Percentiles rank a stretch among this genome's conserved stretches.
These are phyloP conservation scores for Zophobas atratus DNA, from an alignment of 1,140 invertebrate genomes.

Conservation along the genomic window DNA sequence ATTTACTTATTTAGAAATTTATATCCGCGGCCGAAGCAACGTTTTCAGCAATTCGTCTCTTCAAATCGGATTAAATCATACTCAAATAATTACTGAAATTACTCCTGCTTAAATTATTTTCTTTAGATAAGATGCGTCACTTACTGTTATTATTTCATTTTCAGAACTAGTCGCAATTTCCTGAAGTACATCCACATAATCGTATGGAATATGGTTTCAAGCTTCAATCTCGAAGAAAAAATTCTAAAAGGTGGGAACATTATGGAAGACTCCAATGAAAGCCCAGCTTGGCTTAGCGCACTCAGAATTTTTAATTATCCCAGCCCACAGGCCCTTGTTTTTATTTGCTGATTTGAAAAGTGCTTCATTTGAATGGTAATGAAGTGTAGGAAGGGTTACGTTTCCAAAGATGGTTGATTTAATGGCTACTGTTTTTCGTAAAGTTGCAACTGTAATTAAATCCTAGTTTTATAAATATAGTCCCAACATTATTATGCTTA, in stretches of 20 bases:
- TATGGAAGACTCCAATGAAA: constrained; percentile 54
- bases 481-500: no score
- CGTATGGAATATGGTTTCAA: no score
- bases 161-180: constrained; percentile 16
- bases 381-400: constrained; percentile 42
- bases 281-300: constrained; percentile 55
- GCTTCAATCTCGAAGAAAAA: background rate
- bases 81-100: constrained; percentile 24
- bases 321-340: constrained; percentile 66
- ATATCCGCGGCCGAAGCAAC: background rate
- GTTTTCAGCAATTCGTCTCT: constrained; percentile 27
- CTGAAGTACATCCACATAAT: background rate
- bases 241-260: background rate
- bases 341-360: constrained; percentile 63
- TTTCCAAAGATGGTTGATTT: constrained; percentile 53
- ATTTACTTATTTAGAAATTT: constrained; percentile 44
- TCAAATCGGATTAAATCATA: constrained; percentile 5
- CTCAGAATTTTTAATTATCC: constrained; percentile 67
- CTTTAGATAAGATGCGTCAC: background rate
- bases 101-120: constrained; percentile 8
- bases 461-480: no score
- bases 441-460: no score
- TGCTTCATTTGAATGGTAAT: constrained; percentile 58
- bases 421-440: background rate
- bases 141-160: background rate